Conservation (phyloP, 2,888 invertebrate species). For the Pecten maximus region DNA sequence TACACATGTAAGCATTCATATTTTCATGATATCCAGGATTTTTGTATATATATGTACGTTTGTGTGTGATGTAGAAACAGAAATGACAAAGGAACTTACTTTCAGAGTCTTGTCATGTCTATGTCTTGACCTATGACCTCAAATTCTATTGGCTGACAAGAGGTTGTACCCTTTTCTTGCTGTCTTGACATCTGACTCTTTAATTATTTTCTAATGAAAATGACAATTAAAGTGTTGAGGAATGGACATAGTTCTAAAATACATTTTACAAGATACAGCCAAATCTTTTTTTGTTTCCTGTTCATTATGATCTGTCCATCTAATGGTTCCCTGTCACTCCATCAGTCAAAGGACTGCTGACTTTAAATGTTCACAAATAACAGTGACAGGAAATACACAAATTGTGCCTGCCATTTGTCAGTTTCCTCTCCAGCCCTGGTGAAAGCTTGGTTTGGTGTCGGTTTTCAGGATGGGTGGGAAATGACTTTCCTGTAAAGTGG, state of each 20-base stretch:
- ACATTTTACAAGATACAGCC: not conserved
- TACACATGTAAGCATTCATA: not conserved
- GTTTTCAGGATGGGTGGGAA: constrained; percentile 25
- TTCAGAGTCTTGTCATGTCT: not conserved
- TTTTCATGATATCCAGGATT: not conserved
- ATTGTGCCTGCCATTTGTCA: constrained; percentile 5
- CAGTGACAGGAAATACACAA: constrained; percentile 17
- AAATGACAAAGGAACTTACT: not conserved
- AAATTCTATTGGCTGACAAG: not conserved
- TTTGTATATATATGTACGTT: not conserved
- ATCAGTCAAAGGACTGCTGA: not conserved
- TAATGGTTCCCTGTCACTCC: not conserved
- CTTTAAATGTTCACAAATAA: constrained; percentile 12
- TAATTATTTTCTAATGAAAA: not conserved
- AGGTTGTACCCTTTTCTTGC: not conserved
- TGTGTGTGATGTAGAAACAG: not conserved
- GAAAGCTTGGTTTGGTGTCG: constrained; percentile 16
- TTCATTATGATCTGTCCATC: not conserved
- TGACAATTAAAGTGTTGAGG: not conserved
- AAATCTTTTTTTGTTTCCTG: not conserved
- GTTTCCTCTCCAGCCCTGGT: not conserved
- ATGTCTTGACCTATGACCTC: not conserved
- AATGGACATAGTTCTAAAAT: not conserved
- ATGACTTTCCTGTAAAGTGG: constrained; percentile 5
- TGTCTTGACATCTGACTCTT: not conserved